Evolutionary conservation across 2,113 vertebrate genomes (phyloP), one percentile per base, ranked within the genome.

Genomic region (Fregetta grallaria): DNA sequence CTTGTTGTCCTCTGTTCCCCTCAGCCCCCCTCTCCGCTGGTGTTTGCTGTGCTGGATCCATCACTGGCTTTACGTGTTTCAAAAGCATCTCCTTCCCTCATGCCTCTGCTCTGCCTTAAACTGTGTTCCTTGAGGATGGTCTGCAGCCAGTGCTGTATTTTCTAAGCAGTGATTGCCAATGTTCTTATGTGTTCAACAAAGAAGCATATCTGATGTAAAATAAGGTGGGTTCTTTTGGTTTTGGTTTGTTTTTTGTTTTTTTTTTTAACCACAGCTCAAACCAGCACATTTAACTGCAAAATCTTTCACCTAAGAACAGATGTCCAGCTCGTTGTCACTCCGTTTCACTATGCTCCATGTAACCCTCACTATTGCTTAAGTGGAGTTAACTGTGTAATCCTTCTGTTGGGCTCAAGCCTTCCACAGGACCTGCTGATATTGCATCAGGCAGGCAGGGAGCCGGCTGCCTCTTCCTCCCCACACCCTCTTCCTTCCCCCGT

Each of bases 291-390:
- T 6, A 19, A 11, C 13, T 29, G 17, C 22, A 13, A 16, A 20
- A 11, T 63, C 29, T 32, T 9, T 12, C 5, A 1, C n/a, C 29
- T 1, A 2, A 25, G 38, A 40, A 8, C 44, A 21, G 44, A 9
- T 32, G 70, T 44, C 29, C 6, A 15, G 49, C 20, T 75, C 3
- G 0, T 4, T 15, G 21, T 13, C 40, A 20, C 38, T 38, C 49
- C 0, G 0, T 63, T 29, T 26, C 8, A 2, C 38, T 27, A 3
- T 34, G 32, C 38, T 22, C 34, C 42, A 0, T 2, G 21, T 3
- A 6, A 8, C 22, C 73, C 18, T 14, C 5, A 0, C 23, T 17
- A 1, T 6, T 11, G 53, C 26, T 56, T 3, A 10, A 52, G 29
- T 0, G 15, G 34, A 13, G 27, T 53, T 30, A 21, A 38, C 26